Evolutionary conservation across 2,113 vertebrate genomes (phyloP), one percentile per base, ranked within the genome.

Genomic region (Anolis sagrei): DNA sequence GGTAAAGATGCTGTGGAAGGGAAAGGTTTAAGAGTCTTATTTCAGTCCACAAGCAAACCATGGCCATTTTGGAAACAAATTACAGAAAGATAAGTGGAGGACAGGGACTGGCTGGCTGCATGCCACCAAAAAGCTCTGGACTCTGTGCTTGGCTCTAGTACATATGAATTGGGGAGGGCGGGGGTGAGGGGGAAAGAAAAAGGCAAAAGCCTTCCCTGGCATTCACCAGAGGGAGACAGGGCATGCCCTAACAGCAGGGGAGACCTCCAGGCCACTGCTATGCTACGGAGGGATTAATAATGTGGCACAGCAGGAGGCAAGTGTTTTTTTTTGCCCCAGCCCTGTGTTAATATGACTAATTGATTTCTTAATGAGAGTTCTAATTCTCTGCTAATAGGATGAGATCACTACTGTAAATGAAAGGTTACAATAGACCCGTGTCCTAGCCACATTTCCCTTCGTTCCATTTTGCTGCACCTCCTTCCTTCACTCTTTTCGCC

Each of bases 361-460:
- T 62, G 77, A 64, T 73, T 68, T 36, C 27, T 86, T 72, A 79
- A 73, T 86, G 77, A 79, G 54, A 58, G 69, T 80, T 74, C 70
- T 73, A 74, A 75, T 86, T 74, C 84, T 39, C n/a, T 32, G 51
- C 84, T 86, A 86, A 86, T 49, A 79, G 77, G 54, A 74, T 74
- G 68, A 85, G 68, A 64, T 86, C 39, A 64, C 78, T 58, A 58
- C 14, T 80, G 54, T 74, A 54, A 49, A 11, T 62, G 54, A 64
- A 49, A 36, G 27, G 54, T 49, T 80, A 62, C 84, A 9, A 74
- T 54, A 86, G 84, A 14, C 39, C 19, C 18, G 68, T 34, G 54
- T 73, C 69, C 48, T 34, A 27, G 25, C 19, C 27, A 44, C n/a
- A 32, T 29, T 51, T 73, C 69, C 29, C 69, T 39, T 62, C 27